Percentiles rank a stretch among this genome's conserved stretches.
Conservation (phyloP, 1,140 invertebrate genomes). For the Gryllus bimaculatus region DNA sequence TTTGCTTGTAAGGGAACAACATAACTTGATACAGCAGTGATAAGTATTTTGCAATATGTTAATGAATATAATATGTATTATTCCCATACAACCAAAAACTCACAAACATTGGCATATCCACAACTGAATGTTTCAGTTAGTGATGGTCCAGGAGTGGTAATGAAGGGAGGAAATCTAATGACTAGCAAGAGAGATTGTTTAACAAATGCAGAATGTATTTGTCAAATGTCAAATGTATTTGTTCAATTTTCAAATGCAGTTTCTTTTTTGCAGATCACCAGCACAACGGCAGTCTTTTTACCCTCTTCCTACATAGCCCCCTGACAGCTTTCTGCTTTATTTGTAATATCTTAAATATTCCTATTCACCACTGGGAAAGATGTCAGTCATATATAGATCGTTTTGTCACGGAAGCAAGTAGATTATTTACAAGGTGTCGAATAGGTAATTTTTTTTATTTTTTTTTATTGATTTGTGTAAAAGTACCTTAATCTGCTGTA, state of each 20-base stretch:
- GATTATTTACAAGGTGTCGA: constrained; percentile 69
- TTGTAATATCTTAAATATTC: constrained; percentile 77
- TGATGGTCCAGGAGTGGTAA: too few species aligned
- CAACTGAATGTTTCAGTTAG: too few species aligned
- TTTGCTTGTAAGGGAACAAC: too few species aligned
- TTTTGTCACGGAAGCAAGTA: constrained; percentile 81
- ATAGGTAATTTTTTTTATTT: constrained; percentile 50
- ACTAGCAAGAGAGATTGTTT: too few species aligned
- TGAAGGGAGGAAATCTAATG: too few species aligned
- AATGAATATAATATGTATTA: too few species aligned
- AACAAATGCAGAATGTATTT: background rate
- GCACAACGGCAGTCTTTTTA: constrained; percentile 88
- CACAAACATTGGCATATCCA: too few species aligned
- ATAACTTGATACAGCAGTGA: too few species aligned
- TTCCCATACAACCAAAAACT: too few species aligned
- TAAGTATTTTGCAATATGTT: too few species aligned
- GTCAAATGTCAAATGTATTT: background rate
- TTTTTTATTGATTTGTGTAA: background rate
- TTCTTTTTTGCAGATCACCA: constrained; percentile 57
- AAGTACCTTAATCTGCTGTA: background rate
- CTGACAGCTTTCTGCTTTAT: constrained; percentile 88
- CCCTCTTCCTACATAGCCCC: constrained; percentile 88
- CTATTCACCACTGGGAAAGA: constrained; percentile 81
- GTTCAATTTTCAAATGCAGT: background rate
- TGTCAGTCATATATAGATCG: constrained; percentile 80